Conservation (phyloP, 2,888 invertebrate genomes). For the Caenorhabditis sp. region DNA sequence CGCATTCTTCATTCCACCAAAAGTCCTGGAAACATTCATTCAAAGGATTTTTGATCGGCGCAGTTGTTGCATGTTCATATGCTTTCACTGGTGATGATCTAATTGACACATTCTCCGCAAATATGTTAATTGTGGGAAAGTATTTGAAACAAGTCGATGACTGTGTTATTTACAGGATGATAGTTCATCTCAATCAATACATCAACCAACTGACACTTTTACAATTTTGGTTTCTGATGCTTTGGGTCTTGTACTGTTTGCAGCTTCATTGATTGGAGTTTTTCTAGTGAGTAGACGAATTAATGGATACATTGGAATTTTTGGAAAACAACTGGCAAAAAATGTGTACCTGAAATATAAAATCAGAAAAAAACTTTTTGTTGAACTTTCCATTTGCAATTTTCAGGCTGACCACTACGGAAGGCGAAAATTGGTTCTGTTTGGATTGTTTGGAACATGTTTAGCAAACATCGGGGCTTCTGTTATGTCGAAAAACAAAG, state of each 20-base stretch:
- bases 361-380: slow-evolving; percentile 5
- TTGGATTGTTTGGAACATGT: slow-evolving; percentile 62
- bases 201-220: slow-evolving; percentile 26
- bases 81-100: slow-evolving; percentile 69
- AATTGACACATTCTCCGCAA: slow-evolving; percentile 67
- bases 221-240: slow-evolving; percentile 29
- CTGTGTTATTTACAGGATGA: slow-evolving; percentile 11
- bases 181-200: not conserved
- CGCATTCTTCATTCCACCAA: not conserved
- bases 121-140: slow-evolving; percentile 55
- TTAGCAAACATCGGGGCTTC: slow-evolving; percentile 58
- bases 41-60: slow-evolving; percentile 64
- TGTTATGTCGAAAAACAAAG: slow-evolving; percentile 45
- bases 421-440: slow-evolving; percentile 56
- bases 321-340: not conserved
- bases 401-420: slow-evolving; percentile 65
- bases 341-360: slow-evolving; percentile 3
- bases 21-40: slow-evolving; percentile 40
- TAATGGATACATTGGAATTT: not conserved
- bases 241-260: slow-evolving; percentile 30
- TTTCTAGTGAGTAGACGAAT: slow-evolving; percentile 11
- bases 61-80: slow-evolving; percentile 62
- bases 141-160: not conserved
- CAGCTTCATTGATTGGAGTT: slow-evolving; percentile 26
- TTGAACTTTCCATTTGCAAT: too few species aligned